Evolutionary conservation across 37 sponge, comb jelly and placozoan species (phyloP).

Genomic region (Cladorhizidae sp.): DNA sequence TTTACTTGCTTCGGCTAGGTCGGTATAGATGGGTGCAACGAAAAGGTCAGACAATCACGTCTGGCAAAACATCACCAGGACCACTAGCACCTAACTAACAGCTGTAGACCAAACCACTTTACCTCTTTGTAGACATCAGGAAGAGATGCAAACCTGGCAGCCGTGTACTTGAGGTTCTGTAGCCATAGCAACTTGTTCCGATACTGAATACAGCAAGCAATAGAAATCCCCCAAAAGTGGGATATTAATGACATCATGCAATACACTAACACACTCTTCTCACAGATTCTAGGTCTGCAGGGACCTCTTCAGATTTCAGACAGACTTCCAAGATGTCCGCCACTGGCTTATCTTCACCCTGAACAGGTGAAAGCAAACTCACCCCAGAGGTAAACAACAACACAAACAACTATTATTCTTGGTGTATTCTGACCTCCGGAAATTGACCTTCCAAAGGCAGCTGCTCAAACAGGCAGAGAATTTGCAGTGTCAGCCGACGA

Average conservation of each 20-base stretch:
- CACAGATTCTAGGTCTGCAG: constrained; percentile 39
- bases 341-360: background rate
- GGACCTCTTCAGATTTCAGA: constrained; percentile 49
- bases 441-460: constrained; percentile 1
- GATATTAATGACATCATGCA: background rate
- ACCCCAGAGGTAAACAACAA: background rate
- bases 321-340: constrained; percentile 33
- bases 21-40: no score
- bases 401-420: background rate
- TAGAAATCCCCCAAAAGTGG: background rate
- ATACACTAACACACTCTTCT: background rate
- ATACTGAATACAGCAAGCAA: constrained; percentile 28
- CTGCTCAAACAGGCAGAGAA: constrained; percentile 50
- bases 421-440: background rate
- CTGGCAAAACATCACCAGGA: no score
- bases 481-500: constrained; percentile 54
- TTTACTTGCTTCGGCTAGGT: no score
- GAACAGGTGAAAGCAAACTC: no score
- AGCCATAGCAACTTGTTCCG: constrained; percentile 54
- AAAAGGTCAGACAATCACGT: no score
- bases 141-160: constrained; percentile 7
- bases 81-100: no score
- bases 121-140: constrained; percentile 61
- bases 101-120: no score
- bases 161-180: constrained; percentile 49